A percentile compares a stretch with the other conserved stretches of the same genome.
phyloP scores from a whole-genome alignment of 30 jellyfish, hydroid and myxozoan genomes.

The Turritopsis dohrnii region DNA sequence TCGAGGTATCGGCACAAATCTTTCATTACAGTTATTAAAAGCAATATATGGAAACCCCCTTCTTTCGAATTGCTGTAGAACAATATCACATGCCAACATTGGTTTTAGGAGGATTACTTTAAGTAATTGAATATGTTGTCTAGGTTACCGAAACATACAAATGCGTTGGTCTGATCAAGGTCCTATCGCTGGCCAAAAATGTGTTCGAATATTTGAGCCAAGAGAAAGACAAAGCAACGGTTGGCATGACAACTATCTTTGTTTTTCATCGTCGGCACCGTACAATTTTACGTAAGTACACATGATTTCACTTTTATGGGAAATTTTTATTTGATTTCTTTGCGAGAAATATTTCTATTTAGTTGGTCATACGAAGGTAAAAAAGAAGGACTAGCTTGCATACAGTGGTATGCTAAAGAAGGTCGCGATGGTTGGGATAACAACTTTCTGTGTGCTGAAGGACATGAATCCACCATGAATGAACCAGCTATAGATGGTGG shows the following conservation, averaged over 20 bases:
- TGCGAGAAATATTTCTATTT: not conserved
- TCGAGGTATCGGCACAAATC: constrained; percentile 22
- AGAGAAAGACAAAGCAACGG: constrained; percentile 54
- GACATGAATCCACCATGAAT: not conserved
- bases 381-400: constrained; percentile 58
- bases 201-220: constrained; percentile 87
- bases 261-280: constrained; percentile 80
- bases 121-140: not conserved
- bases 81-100: too few relatives aligned
- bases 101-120: not conserved
- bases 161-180: constrained; percentile 97
- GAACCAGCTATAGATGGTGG: constrained; percentile 48
- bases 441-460: constrained; percentile 57
- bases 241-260: constrained; percentile 82
- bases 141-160: constrained; percentile 80
- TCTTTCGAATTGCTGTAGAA: too few relatives aligned
- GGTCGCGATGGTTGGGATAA: constrained; percentile 97
- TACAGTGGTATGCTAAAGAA: constrained; percentile 93
- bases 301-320: too few relatives aligned
- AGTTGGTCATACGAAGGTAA: constrained; percentile 93
- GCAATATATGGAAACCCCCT: too few relatives aligned
- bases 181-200: constrained; percentile 64
- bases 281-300: constrained; percentile 93
- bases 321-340: too few relatives aligned
- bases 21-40: too few relatives aligned